A percentile compares a stretch with the other conserved stretches of the same genome.
Evolutionary conservation across 2,797 vertebrate genomes (phyloP).

Genomic region (Pantherophis vulpinus): DNA sequence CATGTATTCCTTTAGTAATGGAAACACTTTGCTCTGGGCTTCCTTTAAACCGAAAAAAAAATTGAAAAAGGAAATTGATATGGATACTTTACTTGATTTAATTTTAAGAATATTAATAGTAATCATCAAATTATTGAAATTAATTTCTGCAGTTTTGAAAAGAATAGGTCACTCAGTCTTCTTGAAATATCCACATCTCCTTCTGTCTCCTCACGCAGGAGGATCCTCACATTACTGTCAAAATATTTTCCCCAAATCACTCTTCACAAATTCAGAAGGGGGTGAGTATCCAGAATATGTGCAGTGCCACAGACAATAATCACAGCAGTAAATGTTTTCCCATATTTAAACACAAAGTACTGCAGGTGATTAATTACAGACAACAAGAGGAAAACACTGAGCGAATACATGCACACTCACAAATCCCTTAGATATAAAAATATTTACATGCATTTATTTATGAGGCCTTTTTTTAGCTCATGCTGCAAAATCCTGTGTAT

Average conservation of each 20-base stretch:
- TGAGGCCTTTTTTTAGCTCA: neutral
- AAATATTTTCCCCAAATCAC: neutral
- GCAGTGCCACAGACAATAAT: neutral
- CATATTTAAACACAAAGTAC: neutral
- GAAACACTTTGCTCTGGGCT: neutral
- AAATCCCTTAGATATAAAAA: neutral
- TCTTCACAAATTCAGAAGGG: neutral
- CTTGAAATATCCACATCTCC: neutral
- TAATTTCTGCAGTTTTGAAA: neutral
- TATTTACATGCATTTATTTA: neutral
- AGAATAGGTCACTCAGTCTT: neutral
- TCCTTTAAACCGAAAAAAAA: neutral
- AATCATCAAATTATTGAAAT: neutral
- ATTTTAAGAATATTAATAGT: neutral
- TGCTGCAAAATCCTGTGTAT: neutral
- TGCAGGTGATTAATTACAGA: neutral
- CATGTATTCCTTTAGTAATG: neutral
- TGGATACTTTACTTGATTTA: neutral
- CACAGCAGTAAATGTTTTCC: neutral
- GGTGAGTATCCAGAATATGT: neutral
- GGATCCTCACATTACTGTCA: neutral
- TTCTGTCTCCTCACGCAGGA: neutral
- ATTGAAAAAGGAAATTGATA: neutral
- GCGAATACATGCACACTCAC: neutral
- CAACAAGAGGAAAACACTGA: neutral